Evolutionary conservation across 2,888 invertebrate species (phyloP).

Genomic region (Caenorhabditis sp.): DNA sequence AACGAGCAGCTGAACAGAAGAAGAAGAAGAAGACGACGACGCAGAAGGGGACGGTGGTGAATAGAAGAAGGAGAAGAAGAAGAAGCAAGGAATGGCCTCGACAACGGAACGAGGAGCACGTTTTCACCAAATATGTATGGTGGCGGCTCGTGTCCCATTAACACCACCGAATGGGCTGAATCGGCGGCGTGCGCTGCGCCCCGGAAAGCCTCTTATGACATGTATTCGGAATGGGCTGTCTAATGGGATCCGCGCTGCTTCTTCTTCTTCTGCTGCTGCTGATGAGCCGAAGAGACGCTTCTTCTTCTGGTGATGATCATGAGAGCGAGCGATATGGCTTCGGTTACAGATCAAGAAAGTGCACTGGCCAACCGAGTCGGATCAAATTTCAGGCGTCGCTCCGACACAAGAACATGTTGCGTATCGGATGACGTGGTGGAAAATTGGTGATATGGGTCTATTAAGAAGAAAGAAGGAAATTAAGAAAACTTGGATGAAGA

Average conservation of each 20-base stretch:
- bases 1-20: slow-evolving; percentile 24
- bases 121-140: slow-evolving; percentile 23
- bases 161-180: slow-evolving; percentile 49
- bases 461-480: not conserved
- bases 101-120: slow-evolving; percentile 7
- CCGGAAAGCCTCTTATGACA: slow-evolving; percentile 50
- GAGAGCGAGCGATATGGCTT: slow-evolving; percentile 21
- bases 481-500: too few species aligned
- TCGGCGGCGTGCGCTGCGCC: slow-evolving; percentile 12
- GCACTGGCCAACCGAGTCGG: slow-evolving; percentile 25
- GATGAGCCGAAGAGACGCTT: not conserved
- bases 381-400: slow-evolving; percentile 47
- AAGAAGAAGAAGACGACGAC: slow-evolving; percentile 16
- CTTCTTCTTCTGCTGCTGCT: slow-evolving; percentile 8
- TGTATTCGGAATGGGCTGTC: slow-evolving; percentile 17
- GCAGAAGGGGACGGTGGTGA: slow-evolving; percentile 18
- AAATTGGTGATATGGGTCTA: slow-evolving; percentile 16
- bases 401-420: slow-evolving; percentile 43
- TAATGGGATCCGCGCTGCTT: slow-evolving; percentile 34
- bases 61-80: too few species aligned
- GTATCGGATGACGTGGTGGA: slow-evolving; percentile 48
- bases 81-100: slow-evolving; percentile 2
- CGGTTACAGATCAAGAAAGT: slow-evolving; percentile 60
- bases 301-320: slow-evolving; percentile 4
- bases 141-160: slow-evolving; percentile 40